Base-by-base conservation (phyloP, 2,113 vertebrate species). In the Puffinus mauretanicus region DNA sequence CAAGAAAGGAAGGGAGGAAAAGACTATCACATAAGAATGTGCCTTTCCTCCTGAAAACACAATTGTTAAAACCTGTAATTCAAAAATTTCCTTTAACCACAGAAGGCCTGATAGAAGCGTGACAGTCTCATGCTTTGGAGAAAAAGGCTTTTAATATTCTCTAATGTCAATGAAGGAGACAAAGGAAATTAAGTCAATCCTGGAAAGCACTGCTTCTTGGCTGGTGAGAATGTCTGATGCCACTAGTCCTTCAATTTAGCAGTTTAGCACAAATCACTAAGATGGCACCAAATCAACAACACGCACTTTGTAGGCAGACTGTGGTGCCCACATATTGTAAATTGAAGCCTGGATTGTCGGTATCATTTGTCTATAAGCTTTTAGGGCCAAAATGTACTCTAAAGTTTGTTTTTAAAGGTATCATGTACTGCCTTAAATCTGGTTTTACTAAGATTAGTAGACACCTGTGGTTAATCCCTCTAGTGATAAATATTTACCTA, bases 361-460 rank as follows among this genome's bases (percentile, higher is more conserved):
- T 44, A 86, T 71, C 44, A 52, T 47, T 86, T 0, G 0, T 71
- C 38, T 44, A 25, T 65, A 81, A 71, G 64, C 52, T 91, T 86
- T 82, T 38, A 89, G 61, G 77, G 60, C 20, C 38, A 92, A 94
- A 92, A 76, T 8, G 13, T 61, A 75, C 62, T 75, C 49, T 17
- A 25, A 49, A 90, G 79, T 16, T 86, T 49, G 47, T 70, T 91
- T 94, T 64, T 61, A 79, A 13, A 88, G 26, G 14, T 93, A 85
- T 21, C 21, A 34, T 10, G 15, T 71, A 71, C 54, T 42, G 36
- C 52, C 72, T 94, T 86, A 90, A 94, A 82, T 44, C 38, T 89
- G 71, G 44, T 76, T n/a, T 88, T 94, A 86, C 29, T 84, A 67
- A 93, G 79, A 91, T 95, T 67, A 94, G 30, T 30, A 91, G 62